Evolutionary conservation across 2,113 vertebrate species (phyloP).

Genomic region (Riparia riparia): DNA sequence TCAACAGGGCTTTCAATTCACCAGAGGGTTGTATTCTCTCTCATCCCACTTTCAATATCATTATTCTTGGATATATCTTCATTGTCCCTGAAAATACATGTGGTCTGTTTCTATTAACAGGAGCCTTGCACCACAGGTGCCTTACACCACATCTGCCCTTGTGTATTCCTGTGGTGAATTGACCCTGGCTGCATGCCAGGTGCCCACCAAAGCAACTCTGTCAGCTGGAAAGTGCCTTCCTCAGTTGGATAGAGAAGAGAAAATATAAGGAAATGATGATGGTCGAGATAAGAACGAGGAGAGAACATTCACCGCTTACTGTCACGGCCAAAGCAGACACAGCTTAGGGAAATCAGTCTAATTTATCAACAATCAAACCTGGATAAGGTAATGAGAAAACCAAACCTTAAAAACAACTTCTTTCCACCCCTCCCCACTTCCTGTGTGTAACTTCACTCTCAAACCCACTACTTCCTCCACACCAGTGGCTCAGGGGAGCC

Average conservation of each 20-base stretch:
- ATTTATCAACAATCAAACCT: not conserved
- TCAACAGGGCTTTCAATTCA: not conserved
- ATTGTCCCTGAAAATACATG: not conserved
- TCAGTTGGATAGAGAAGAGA: not conserved
- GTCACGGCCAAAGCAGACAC: not conserved
- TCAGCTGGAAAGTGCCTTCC: not conserved
- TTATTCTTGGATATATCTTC: conserved; percentile 2
- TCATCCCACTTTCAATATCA: not conserved
- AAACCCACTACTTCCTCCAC: not conserved
- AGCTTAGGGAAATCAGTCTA: not conserved
- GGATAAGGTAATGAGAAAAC: not conserved
- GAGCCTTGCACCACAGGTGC: not conserved
- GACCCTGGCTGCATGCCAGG: not conserved
- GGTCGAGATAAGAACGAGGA: not conserved
- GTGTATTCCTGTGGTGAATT: not conserved
- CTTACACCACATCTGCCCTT: not conserved
- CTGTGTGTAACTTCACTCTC: not conserved
- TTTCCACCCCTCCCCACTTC: not conserved
- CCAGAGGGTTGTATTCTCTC: not conserved
- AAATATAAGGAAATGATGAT: not conserved
- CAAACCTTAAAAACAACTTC: not conserved
- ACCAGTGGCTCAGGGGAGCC: not conserved
- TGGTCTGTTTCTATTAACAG: not conserved
- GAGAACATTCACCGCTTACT: not conserved
- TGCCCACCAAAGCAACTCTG: not conserved